Evolutionary conservation across 2,888 invertebrate species (phyloP).

Genomic region (Loripinus fragilis): DNA sequence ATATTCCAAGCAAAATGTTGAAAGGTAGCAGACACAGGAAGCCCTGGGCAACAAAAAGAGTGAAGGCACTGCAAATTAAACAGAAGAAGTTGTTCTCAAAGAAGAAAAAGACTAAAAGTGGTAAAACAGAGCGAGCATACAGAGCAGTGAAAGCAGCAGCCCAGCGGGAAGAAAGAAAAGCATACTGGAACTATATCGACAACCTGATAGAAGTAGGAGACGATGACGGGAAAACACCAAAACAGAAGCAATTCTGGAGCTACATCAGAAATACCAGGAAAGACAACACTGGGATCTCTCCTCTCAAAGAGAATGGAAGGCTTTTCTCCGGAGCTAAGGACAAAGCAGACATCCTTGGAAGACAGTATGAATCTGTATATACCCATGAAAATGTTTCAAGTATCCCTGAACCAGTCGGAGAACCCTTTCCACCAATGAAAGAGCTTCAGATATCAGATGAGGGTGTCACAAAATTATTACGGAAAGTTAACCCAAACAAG

Average conservation of each 20-base stretch:
- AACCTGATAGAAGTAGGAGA: conserved; percentile 24
- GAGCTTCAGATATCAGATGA: too few relatives aligned
- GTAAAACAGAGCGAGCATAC: conserved; percentile 9
- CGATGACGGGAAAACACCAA: neutral
- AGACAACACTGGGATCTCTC: conserved; percentile 2
- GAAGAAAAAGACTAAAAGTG: conserved; percentile 4
- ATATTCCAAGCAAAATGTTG: conserved; percentile 5
- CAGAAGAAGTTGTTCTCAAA: neutral
- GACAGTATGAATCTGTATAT: too few relatives aligned
- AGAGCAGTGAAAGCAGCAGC: conserved; percentile 12
- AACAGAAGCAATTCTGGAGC: neutral
- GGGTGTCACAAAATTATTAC: too few relatives aligned
- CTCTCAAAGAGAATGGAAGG: conserved; percentile 9
- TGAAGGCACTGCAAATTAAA: neutral
- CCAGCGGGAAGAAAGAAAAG: conserved; percentile 1
- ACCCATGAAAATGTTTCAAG: too few relatives aligned
- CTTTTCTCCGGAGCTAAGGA: neutral
- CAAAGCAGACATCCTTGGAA: conserved; percentile 1
- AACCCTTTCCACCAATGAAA: too few relatives aligned
- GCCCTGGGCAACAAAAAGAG: conserved; percentile 2
- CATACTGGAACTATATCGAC: conserved; percentile 31
- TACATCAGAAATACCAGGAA: neutral
- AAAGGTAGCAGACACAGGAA: neutral
- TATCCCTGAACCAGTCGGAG: too few relatives aligned
- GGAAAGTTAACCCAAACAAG: too few relatives aligned